These are phyloP conservation scores for Aricia artaxerxes DNA, from an alignment of 2,888 invertebrate genomes.

Conservation along the genomic window DNA sequence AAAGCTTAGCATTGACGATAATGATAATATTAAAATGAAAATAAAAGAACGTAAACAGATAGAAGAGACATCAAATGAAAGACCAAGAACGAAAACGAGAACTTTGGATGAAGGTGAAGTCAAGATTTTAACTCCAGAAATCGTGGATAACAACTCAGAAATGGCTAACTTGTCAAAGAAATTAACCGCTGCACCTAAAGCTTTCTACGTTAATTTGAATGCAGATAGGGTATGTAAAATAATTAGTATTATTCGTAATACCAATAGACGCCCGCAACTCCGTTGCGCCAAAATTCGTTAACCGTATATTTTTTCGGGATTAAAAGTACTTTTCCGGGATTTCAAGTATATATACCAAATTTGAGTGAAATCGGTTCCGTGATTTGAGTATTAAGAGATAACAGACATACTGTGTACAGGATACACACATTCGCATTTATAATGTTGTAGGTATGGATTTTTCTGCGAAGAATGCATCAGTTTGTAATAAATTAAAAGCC, in stretches of 20 bases:
- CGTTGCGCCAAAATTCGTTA: no score
- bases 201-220: constrained; percentile 65
- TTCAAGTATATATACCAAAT: no score
- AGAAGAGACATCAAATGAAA: constrained; percentile 42
- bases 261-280: no score
- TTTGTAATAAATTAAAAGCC: no score
- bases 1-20: constrained; percentile 31
- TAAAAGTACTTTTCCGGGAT: no score
- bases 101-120: constrained; percentile 71
- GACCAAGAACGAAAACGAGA: constrained; percentile 65
- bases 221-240: constrained; percentile 45
- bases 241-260: background rate
- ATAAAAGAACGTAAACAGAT: constrained; percentile 36
- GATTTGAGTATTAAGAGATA: no score
- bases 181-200: constrained; percentile 63
- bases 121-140: constrained; percentile 58
- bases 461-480: no score
- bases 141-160: constrained; percentile 62
- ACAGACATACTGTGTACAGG: no score
- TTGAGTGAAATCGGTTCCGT: no score
- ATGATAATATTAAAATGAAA: constrained; percentile 34
- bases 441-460: no score
- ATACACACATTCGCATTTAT: no score
- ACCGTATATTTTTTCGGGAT: no score
- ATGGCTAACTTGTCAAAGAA: constrained; percentile 60